Evolutionary conservation across 2,113 vertebrate species (phyloP).

Genomic region (Burhinus oedicnemus): DNA sequence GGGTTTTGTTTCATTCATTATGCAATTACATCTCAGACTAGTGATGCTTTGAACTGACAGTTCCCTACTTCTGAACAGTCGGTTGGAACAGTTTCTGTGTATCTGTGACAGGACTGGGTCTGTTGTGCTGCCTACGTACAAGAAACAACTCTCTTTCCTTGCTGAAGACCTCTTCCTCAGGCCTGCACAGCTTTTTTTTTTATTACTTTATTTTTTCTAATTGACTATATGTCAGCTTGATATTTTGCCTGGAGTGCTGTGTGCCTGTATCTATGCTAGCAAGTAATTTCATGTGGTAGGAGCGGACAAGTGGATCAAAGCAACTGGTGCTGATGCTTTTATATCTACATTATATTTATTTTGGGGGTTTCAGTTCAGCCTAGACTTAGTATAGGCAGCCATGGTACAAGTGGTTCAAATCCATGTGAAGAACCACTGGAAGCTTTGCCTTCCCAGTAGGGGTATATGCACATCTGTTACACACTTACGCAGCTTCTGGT

Average conservation of each 20-base stretch:
- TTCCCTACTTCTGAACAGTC: background rate
- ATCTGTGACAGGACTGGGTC: background rate
- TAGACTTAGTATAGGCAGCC: background rate
- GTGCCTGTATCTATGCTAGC: background rate
- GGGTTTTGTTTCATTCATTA: background rate
- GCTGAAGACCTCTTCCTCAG: background rate
- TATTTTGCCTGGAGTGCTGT: background rate
- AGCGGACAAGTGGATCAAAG: background rate
- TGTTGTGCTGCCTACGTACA: background rate
- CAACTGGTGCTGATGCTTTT: background rate
- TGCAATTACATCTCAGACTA: background rate
- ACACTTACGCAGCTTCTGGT: background rate
- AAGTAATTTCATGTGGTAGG: background rate
- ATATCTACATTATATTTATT: background rate
- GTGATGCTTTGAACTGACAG: background rate
- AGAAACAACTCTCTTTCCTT: background rate
- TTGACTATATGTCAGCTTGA: background rate
- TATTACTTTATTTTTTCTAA: background rate
- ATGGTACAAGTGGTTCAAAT: background rate
- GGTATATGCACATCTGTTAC: accelerated
- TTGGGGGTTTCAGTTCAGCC: background rate
- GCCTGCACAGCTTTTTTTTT: background rate
- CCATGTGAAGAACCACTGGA: background rate
- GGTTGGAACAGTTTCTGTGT: background rate
- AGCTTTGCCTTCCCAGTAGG: background rate